Base-by-base conservation (phyloP, 2,888 invertebrate genomes). In the Diploptera punctata region DNA sequence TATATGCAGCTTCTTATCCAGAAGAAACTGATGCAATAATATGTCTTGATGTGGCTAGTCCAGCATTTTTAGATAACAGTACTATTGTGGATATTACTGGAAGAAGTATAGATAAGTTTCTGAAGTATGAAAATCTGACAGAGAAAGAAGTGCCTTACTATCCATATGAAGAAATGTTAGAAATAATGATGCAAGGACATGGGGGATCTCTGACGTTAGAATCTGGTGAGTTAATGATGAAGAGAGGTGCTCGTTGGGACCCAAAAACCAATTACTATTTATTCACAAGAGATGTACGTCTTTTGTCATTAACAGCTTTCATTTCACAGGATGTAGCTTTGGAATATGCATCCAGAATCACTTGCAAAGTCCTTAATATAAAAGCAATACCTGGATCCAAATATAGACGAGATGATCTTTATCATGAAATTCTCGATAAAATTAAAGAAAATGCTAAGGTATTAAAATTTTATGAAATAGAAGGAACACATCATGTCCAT, bases 401-500 rank as follows among this genome's bases (percentile, higher is more conserved):
- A 67, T 89, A 90, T 81, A 91, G 92, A 74, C 84, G 87, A 76
- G 84, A 90, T 0, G 87, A 91, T 70, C 85, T 89, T 76, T 94
- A 94, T 79, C 81, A 87, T 16, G 81, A 85, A 70, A 88, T 93
- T 1, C 83, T 94, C 68, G 87, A 91, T 43, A 85, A 86, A 73
- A 86, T 94, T 75, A 88, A 87, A 79, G 77, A 83, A 52, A 83
- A 82, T 0, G 87, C 93, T 0, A 84, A 85, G 49, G 82, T 82
- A 74, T 87, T 93, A 60, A 87, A 86, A 67, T 90, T 89, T 75
- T 85, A 88, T 44, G 88, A 90, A 79, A 89, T 95, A 3, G 86
- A 90, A 73, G 95, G 95, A 0, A 91, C 92, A 0, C 95, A 95
- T 83, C 95, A 95, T 79, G 87, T 95, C 10, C 95, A 95, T 79